These are phyloP conservation scores for Caenorhabditis brenneri DNA, from an alignment of 1,140 invertebrate genomes.

Conservation along the genomic window DNA sequence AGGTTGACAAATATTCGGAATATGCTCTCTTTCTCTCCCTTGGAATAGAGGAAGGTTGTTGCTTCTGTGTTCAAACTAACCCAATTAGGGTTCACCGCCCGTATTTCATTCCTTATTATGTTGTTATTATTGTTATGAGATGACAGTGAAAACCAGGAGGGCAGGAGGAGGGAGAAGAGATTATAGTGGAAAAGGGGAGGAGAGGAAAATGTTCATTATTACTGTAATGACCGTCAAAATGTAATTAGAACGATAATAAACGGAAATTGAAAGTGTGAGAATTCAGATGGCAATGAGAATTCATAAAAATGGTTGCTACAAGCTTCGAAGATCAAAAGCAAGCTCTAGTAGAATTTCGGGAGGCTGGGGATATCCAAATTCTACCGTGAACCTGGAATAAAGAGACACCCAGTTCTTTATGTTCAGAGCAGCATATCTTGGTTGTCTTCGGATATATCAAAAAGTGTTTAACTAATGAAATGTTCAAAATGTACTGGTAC, in stretches of 20 bases:
- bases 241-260: not conserved
- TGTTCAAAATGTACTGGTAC: too few species aligned
- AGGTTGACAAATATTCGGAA: not conserved
- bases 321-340: too few species aligned
- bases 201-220: not conserved
- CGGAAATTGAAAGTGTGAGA: not conserved
- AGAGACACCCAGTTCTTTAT: too few species aligned
- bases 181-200: not conserved
- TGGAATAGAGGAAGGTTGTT: not conserved
- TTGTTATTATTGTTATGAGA: slow-evolving; percentile 14
- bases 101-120: slow-evolving; percentile 37
- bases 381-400: too few species aligned
- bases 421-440: too few species aligned
- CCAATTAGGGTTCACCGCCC: slow-evolving; percentile 13
- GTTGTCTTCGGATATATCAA: too few species aligned
- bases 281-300: not conserved
- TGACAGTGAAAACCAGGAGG: not conserved
- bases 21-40: not conserved
- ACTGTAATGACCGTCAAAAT: slow-evolving; percentile 10
- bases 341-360: too few species aligned
- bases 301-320: too few species aligned
- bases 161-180: too few species aligned
- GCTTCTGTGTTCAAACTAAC: slow-evolving; percentile 3
- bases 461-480: too few species aligned
- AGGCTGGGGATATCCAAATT: too few species aligned